Conservation (phyloP, 2,113 vertebrate species). For the Pungitius pungitius region DNA sequence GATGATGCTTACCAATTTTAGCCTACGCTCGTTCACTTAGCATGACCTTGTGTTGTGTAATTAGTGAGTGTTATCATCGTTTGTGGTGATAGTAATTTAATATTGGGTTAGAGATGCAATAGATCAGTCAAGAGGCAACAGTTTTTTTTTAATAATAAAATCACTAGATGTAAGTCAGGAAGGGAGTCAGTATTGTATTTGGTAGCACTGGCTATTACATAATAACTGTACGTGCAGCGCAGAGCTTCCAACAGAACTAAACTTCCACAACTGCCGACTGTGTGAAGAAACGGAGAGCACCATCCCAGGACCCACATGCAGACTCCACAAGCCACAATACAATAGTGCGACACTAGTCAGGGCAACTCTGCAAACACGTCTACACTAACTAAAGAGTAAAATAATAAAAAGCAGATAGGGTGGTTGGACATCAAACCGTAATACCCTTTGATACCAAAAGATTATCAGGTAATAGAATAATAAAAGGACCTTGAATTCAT, state of each 20-base stretch:
- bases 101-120: background rate
- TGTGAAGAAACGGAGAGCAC: background rate
- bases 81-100: constrained; percentile 23
- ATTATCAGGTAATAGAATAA: background rate
- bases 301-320: too few species aligned
- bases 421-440: background rate
- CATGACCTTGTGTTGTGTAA: constrained; percentile 38
- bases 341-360: background rate
- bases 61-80: background rate
- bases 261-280: background rate
- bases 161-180: background rate
- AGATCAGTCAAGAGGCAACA: background rate
- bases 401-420: background rate
- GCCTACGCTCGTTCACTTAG: constrained; percentile 23
- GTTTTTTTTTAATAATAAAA: background rate
- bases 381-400: background rate
- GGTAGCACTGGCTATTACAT: background rate
- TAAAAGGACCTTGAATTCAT: background rate
- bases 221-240: background rate
- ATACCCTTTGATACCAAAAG: background rate
- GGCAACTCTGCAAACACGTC: background rate
- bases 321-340: background rate
- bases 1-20: constrained; percentile 45
- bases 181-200: background rate
- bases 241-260: background rate